These are phyloP conservation scores for Adelges cooleyi DNA, from an alignment of 1,140 invertebrate genomes.

Conservation along the genomic window DNA sequence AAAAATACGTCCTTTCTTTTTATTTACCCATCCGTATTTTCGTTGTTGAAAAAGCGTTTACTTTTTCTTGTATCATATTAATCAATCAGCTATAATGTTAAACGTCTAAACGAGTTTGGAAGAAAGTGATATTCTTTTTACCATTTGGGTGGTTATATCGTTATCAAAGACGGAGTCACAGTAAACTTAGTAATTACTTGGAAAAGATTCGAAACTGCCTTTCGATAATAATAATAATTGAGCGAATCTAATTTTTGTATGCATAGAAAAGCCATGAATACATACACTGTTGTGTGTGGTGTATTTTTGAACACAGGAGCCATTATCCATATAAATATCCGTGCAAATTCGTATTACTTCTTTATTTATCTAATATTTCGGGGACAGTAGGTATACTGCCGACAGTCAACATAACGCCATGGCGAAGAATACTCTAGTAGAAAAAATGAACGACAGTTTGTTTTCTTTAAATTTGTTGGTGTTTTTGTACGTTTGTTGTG, in stretches of 20 bases:
- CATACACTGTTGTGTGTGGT: not conserved
- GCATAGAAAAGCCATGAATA: not conserved
- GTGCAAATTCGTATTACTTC: not conserved
- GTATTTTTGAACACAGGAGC: not conserved
- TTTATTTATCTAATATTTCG: not conserved
- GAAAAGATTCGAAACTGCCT: not conserved
- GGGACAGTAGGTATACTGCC: not conserved
- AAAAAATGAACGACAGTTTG: not conserved
- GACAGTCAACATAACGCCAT: not conserved
- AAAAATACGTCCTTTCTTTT: too few relatives aligned
- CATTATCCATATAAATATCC: conserved; percentile 1
- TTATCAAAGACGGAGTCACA: not conserved
- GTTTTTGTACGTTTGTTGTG: not conserved
- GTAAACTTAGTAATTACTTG: not conserved
- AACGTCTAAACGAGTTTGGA: too few relatives aligned
- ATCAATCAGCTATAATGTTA: too few relatives aligned
- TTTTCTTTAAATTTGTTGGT: not conserved
- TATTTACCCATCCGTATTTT: too few relatives aligned
- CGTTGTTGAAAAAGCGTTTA: too few relatives aligned
- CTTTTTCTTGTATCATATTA: too few relatives aligned
- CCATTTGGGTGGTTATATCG: too few relatives aligned
- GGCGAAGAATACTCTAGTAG: not conserved
- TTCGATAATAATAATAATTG: not conserved
- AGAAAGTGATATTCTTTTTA: too few relatives aligned
- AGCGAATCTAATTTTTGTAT: conserved; percentile 12